A percentile compares a stretch with the other conserved stretches of the same genome.
Evolutionary conservation across 2,888 invertebrate genomes (phyloP).

Genomic region (Elmis aenea): DNA sequence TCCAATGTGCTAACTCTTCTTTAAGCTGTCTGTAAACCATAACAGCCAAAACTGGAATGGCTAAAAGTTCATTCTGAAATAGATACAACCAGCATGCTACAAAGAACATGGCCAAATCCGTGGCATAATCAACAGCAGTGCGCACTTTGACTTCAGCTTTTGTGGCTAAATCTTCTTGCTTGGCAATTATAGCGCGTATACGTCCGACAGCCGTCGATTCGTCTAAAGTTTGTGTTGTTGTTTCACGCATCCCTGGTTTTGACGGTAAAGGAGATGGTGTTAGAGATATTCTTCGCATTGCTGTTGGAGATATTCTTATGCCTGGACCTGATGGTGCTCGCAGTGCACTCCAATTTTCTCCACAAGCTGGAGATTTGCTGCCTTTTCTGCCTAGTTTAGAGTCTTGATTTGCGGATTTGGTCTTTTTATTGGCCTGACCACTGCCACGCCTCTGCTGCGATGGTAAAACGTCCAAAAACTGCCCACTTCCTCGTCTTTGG

Average conservation of each 20-base stretch:
- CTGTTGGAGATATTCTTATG: neutral
- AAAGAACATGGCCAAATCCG: conserved; percentile 68
- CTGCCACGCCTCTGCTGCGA: neutral
- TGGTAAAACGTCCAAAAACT: neutral
- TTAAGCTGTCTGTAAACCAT: conserved; percentile 74
- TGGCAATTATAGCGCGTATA: conserved; percentile 19
- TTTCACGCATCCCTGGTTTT: conserved; percentile 38
- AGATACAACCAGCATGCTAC: conserved; percentile 78
- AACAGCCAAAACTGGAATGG: conserved; percentile 71
- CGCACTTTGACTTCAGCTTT: conserved; percentile 64
- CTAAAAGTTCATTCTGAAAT: conserved; percentile 72
- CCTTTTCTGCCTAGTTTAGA: conserved; percentile 7
- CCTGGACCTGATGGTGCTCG: conserved; percentile 9
- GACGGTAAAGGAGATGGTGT: conserved; percentile 1
- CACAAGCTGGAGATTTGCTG: conserved; percentile 1
- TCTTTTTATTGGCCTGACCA: too few relatives aligned
- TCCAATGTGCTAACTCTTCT: conserved; percentile 56
- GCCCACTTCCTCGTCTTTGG: conserved; percentile 12
- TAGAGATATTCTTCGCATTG: conserved; percentile 6
- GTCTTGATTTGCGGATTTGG: neutral
- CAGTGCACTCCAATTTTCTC: conserved; percentile 17
- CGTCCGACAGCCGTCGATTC: conserved; percentile 5
- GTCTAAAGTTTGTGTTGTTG: conserved; percentile 42
- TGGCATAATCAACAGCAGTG: conserved; percentile 65
- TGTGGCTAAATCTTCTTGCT: conserved; percentile 54